phyloP scores from a whole-genome alignment of 2,113 vertebrate species.

The Seriola aureovittata region DNA sequence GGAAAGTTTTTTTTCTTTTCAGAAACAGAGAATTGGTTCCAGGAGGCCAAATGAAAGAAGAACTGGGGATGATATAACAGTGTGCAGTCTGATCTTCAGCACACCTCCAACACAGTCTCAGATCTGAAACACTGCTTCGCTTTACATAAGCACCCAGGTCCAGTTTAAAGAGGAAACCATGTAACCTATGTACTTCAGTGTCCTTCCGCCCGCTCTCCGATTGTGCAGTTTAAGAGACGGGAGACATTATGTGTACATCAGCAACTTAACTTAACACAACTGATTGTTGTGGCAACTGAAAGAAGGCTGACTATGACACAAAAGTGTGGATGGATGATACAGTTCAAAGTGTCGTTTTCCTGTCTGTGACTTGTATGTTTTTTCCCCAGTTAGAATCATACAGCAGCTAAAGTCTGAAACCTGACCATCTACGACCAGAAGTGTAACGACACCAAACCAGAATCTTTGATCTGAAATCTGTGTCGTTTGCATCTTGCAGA shows the following conservation, averaged over 20 bases:
- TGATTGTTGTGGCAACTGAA: conserved; percentile 10
- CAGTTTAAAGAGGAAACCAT: neutral
- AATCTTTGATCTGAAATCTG: neutral
- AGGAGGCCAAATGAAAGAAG: too few relatives aligned
- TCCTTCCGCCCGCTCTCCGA: neutral
- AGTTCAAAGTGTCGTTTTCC: neutral
- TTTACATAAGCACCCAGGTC: neutral
- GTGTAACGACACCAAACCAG: too few relatives aligned
- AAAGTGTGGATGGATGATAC: conserved; percentile 16
- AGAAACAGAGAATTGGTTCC: too few relatives aligned
- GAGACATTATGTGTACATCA: neutral
- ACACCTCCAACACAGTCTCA: neutral
- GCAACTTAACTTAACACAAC: conserved; percentile 11
- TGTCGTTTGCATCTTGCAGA: neutral
- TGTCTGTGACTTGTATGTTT: neutral
- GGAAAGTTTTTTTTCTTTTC: too few relatives aligned
- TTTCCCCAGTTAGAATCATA: neutral
- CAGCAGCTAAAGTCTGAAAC: neutral
- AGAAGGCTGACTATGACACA: conserved; percentile 8
- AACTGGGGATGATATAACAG: too few relatives aligned
- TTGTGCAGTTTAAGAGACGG: neutral
- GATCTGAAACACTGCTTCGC: neutral
- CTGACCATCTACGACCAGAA: neutral
- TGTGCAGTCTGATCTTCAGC: too few relatives aligned
- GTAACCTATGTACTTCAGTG: neutral